Base-by-base conservation (phyloP, 37 sponge, comb jelly and placozoan species). In the Beroe forskalii region DNA sequence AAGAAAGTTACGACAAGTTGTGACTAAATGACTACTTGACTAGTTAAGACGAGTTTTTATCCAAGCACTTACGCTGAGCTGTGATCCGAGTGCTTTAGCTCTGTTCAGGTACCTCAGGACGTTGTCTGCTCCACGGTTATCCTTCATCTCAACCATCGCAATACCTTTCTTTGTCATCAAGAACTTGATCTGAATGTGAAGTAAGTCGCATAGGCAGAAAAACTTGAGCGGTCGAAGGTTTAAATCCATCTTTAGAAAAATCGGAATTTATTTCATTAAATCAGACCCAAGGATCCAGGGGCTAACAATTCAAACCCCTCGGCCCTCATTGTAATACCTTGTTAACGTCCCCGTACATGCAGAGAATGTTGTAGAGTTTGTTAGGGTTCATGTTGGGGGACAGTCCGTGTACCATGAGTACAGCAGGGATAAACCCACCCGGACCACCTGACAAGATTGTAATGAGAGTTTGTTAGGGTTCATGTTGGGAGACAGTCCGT, bases 391-490 rank as follows among this genome's bases (percentile, higher is more conserved):
- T 80, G 55, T 12, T 80, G 17, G 86, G 17, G 28, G 28, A 32
- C 55, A 80, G 86, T 42, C 86, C 86, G 30, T 80, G 86, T 6
- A 80, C 86, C 86, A 80, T 80, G 44, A 80, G 86, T 38, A 80
- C 86, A 19, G 55, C 86, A 43, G 86, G 86, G 28, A 27, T 27
- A 22, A 23, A 27, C 14, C 14, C 60, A 55, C 12, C 86, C 86
- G 27, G 40, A 80, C 86, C 39, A 41, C 12, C 86, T 42, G 86
- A 80, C 9, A 6, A 80, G 4, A 25, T 80, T 80, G 55, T 42
- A 80, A 20, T 17, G 17, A n/a, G 30, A 80, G 86, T 27, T 37
- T 80, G 28, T n/a, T 80, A 28, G 86, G 86, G 27, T 80, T 80
- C 86, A 80, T 80, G 55, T 12, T 80, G 17, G 86, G 17, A 3